Evolutionary conservation across 2,797 vertebrate genomes (phyloP).

Genomic region (Sciaenops ocellatus): DNA sequence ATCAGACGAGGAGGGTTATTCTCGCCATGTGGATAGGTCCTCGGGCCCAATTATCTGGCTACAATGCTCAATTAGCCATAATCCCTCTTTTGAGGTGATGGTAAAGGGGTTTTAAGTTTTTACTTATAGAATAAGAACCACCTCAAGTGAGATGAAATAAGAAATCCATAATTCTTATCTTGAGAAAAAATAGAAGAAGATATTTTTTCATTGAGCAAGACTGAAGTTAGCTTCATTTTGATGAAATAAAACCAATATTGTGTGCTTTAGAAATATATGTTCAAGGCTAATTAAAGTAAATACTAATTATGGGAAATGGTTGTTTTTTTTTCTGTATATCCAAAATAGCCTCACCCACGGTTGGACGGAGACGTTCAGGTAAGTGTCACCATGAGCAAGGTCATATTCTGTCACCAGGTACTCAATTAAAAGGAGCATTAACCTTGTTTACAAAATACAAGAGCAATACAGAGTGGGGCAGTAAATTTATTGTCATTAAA

Average conservation of each 20-base stretch:
- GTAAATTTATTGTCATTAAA: slow-evolving; percentile 97
- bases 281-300: slow-evolving; percentile 4
- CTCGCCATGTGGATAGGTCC: slow-evolving; percentile 92
- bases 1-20: slow-evolving; percentile 92
- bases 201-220: slow-evolving; percentile 9
- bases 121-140: slow-evolving; percentile 72
- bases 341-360: slow-evolving; percentile 31
- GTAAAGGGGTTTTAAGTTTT: slow-evolving; percentile 84
- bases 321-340: not conserved
- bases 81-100: slow-evolving; percentile 89
- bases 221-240: slow-evolving; percentile 14
- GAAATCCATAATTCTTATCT: slow-evolving; percentile 63
- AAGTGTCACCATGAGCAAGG: slow-evolving; percentile 85
- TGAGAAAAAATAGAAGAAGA: not conserved
- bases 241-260: not conserved
- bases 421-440: slow-evolving; percentile 95
- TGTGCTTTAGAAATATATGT: not conserved
- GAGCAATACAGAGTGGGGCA: slow-evolving; percentile 91
- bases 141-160: slow-evolving; percentile 71
- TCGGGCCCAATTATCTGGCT: slow-evolving; percentile 92
- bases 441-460: slow-evolving; percentile 98
- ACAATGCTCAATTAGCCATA: slow-evolving; percentile 90
- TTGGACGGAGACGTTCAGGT: slow-evolving; percentile 80
- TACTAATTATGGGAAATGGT: not conserved
- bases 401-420: slow-evolving; percentile 92